Conservation (phyloP, 2,888 invertebrate species). For the Coleophora deauratella region DNA sequence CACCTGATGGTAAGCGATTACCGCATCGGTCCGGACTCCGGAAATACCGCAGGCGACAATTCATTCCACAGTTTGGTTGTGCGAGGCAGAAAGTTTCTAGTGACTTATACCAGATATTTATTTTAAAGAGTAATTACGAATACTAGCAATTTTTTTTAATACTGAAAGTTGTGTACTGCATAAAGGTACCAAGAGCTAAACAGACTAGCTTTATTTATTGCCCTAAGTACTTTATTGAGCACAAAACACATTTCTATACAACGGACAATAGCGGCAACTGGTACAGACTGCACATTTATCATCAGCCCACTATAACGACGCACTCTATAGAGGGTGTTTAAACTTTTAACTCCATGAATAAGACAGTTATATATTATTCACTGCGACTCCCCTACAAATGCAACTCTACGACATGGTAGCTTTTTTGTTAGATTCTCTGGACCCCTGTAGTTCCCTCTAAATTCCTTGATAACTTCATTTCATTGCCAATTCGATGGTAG, state of each 20-base stretch:
- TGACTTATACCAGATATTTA: no score
- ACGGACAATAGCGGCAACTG: conserved; percentile 16
- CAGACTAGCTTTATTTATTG: no score
- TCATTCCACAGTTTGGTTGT: no score
- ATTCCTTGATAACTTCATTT: conserved; percentile 70
- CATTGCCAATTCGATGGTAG: conserved; percentile 32
- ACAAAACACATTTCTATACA: neutral
- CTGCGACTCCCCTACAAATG: conserved; percentile 48
- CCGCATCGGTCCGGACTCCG: no score
- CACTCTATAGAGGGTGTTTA: conserved; percentile 60
- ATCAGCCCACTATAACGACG: conserved; percentile 41
- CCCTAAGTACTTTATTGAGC: no score
- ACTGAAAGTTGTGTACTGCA: no score
- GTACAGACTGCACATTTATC: conserved; percentile 43
- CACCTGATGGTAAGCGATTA: no score
- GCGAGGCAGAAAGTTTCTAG: no score
- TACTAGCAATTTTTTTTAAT: no score
- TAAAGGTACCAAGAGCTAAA: no score
- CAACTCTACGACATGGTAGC: conserved; percentile 45
- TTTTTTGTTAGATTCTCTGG: conserved; percentile 40
- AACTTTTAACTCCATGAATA: conserved; percentile 59
- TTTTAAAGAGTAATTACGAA: no score
- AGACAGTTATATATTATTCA: conserved; percentile 59
- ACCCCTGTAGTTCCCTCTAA: conserved; percentile 34
- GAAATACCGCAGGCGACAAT: no score